A percentile compares a stretch with the other conserved stretches of the same genome.
phyloP scores from a whole-genome alignment of 2,797 vertebrate species.

The Cichlasoma orientale region DNA sequence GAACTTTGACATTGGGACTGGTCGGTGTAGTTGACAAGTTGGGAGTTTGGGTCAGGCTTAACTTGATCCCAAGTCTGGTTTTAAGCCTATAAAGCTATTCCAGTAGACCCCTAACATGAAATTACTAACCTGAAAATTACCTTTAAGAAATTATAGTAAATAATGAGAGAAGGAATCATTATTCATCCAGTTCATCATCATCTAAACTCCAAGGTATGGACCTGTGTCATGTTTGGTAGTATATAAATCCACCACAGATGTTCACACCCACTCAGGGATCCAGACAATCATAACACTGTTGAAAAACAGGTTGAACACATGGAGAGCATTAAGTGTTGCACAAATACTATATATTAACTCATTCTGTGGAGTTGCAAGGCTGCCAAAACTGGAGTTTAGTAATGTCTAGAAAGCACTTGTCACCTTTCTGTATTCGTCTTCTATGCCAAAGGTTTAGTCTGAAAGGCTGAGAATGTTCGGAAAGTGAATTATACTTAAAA shows the following conservation, averaged over 20 bases:
- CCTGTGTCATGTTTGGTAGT: slow-evolving; percentile 23
- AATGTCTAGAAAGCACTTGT: slow-evolving; percentile 48
- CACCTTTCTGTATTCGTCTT: slow-evolving; percentile 38
- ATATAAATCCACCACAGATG: slow-evolving; percentile 54
- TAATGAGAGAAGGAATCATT: background rate
- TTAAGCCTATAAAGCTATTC: background rate
- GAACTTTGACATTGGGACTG: background rate
- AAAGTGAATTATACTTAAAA: background rate
- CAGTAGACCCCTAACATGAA: background rate
- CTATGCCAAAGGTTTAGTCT: slow-evolving; percentile 15
- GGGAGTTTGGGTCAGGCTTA: background rate
- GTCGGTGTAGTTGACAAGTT: background rate
- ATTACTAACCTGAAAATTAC: background rate
- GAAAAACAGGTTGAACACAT: slow-evolving; percentile 55
- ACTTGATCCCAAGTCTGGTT: background rate
- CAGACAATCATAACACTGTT: slow-evolving; percentile 29
- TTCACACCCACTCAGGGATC: slow-evolving; percentile 60
- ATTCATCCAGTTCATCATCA: slow-evolving; percentile 10
- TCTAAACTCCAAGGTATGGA: slow-evolving; percentile 31
- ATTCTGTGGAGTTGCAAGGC: slow-evolving; percentile 27
- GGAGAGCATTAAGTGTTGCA: slow-evolving; percentile 52
- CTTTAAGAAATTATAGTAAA: background rate
- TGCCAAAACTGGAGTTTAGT: slow-evolving; percentile 32
- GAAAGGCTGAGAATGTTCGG: background rate
- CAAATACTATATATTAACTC: slow-evolving; percentile 60